Base-by-base conservation (phyloP, 2,113 vertebrate species). In the Tangachromis dhanisi region DNA sequence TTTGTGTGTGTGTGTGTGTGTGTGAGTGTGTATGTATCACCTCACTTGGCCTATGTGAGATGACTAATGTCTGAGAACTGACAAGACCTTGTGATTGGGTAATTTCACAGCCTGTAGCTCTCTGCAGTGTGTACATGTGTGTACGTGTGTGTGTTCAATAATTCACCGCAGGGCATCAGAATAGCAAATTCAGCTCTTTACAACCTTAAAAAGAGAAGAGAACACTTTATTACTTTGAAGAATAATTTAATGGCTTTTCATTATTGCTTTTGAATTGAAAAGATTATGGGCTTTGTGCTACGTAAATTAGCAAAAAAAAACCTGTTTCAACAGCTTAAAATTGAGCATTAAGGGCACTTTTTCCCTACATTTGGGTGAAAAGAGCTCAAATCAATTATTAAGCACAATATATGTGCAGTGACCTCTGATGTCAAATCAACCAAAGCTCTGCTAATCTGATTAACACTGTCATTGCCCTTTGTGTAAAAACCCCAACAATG, bases 61-160 rank as follows among this genome's bases (percentile, higher is more conserved):
- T 87, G 87, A 92, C 83, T 90, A 88, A 92, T 92, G 89, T 92
- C 87, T 85, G 68, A 88, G 83, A 91, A 88, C 42, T 29, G 84
- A 91, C 92, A 85, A 92, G 82, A 68, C 59, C 42, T 87, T 89
- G 73, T 89, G 82, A 91, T 92, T 86, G 80, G 91, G 83, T 92
- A 80, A 92, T 92, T 94, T 93, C 84, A 89, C 87, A 93, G 92
- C 85, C 84, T 89, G 87, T 57, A 88, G 88, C 79, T 83, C 83
- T 85, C 83, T 91, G 59, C 84, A 87, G 71, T 73, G 73, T 84
- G 55, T 81, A 11, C 40, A 33, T 29, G 14, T 51, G 35, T 14
- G 66, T 51, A 38, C 8, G 17, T 73, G 17, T n/a, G 47, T 78
- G 45, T 61, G 86, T 24, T 87, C 61, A 63, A 71, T 90, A 88